Conservation (phyloP, 2,888 invertebrate genomes). For the Ornithoptera alexandrae region DNA sequence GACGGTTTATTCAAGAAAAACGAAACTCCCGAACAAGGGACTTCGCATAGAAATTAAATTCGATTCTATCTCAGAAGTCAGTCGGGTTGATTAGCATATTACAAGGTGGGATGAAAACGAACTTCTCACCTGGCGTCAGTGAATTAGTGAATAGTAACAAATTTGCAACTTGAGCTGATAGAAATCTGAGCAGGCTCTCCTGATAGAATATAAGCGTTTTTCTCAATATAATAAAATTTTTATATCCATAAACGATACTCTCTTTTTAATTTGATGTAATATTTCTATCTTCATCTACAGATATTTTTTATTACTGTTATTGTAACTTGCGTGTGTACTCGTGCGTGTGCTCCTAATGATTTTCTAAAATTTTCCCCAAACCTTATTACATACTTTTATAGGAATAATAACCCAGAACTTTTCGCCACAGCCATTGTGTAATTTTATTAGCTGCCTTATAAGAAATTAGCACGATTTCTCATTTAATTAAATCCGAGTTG, state of each 20-base stretch:
- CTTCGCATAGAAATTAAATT: conserved; percentile 66
- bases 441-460: conserved; percentile 15
- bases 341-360: not conserved
- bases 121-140: conserved; percentile 46
- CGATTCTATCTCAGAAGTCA: conserved; percentile 63
- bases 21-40: conserved; percentile 61
- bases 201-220: conserved; percentile 9
- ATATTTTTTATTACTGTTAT: not conserved
- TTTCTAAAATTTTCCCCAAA: not conserved
- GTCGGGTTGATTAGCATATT: conserved; percentile 64
- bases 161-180: conserved; percentile 28
- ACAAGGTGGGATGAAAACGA: conserved; percentile 65
- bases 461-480: conserved; percentile 34
- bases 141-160: conserved; percentile 29
- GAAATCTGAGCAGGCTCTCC: conserved; percentile 22
- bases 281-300: too few relatives aligned
- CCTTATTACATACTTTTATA: not conserved
- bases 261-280: not conserved
- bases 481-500: conserved; percentile 44
- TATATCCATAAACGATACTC: not conserved
- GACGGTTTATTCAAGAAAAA: conserved; percentile 51
- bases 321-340: not conserved
- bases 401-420: not conserved
- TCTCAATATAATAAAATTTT: not conserved
- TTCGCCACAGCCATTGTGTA: not conserved